Base-by-base conservation (phyloP, 2,797 vertebrate genomes). In the Dermochelys coriacea region DNA sequence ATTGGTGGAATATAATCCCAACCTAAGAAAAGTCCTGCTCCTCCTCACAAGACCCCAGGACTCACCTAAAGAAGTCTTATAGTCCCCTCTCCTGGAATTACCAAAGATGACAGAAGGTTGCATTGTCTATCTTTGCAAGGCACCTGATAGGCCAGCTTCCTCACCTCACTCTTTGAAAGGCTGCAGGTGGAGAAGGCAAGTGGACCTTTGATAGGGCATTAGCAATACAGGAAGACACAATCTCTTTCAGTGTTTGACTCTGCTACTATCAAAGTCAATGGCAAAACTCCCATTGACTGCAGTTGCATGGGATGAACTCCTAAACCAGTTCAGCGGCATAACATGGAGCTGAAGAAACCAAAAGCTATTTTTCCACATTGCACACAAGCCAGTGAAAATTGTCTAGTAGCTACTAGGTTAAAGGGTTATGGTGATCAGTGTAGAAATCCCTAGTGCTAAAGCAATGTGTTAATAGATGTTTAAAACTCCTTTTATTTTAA, bases 61-160 rank as follows among this genome's bases (percentile, higher is more conserved):
- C 16, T 91, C 12, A 79, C 77, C 21, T 31, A 18, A 92, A 88
- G 81, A 87, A 37, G 64, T 64, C 41, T 77, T 29, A 77, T 9
- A 29, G 45, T 8, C 27, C 41, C 27, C 15, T 31, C 41, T 68
- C 77, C 41, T 29, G 80, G 50, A 82, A 91, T 54, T 75, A 87
- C 27, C 50, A 45, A 85, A 25, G 37, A n/a, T 31, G 7, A 31
- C 19, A 41, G 34, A n/a, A 89, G 16, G n/a, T 47, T 84, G 50
- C 2, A 16, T 9, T 64, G 61, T 6, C 5, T 2, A 59, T 80
- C 90, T 6, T 2, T 5, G 27, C 50, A 15, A 74, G 8, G 27
- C 23, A 77, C 15, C 12, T 0, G 0, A 29, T 6, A 86, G 16
- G 11, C 21, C 52, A 47, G 25, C 0, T 4, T 5, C 0, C 0